A percentile compares a stretch with the other conserved stretches of the same genome.
These are phyloP conservation scores for Leptogaster cylindrica DNA, from an alignment of 2,888 invertebrate genomes.

Conservation along the genomic window DNA sequence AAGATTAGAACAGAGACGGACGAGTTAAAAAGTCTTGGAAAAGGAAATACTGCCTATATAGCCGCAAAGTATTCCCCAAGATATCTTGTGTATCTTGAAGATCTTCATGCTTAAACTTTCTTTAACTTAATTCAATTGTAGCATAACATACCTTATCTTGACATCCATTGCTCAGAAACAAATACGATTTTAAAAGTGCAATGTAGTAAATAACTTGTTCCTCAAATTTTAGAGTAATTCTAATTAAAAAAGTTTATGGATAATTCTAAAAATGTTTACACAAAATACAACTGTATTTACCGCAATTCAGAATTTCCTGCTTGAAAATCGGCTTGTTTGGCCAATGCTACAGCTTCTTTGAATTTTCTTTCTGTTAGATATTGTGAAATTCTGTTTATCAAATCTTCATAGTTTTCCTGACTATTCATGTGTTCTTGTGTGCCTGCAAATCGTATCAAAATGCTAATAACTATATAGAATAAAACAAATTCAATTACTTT, in stretches of 20 bases:
- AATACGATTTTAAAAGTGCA: conserved; percentile 57
- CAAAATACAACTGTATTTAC: conserved; percentile 47
- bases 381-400: conserved; percentile 55
- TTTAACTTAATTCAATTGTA: no score
- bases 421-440: conserved; percentile 50
- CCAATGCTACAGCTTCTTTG: conserved; percentile 55
- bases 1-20: no score
- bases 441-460: conserved; percentile 43
- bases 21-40: no score
- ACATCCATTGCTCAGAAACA: conserved; percentile 56
- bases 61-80: no score
- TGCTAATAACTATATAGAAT: not conserved
- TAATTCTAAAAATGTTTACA: not conserved
- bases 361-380: conserved; percentile 56
- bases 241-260: not conserved
- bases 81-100: no score
- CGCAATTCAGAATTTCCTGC: conserved; percentile 56
- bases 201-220: conserved; percentile 58
- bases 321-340: conserved; percentile 57
- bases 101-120: no score
- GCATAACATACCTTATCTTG: conserved; percentile 56
- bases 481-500: conserved; percentile 49
- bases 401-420: conserved; percentile 56
- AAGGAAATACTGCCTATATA: no score
- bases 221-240: conserved; percentile 53